Evolutionary conservation across 1,140 invertebrate species (phyloP), one percentile per base, ranked within the genome.

Genomic region (Chelonus insularis): DNA sequence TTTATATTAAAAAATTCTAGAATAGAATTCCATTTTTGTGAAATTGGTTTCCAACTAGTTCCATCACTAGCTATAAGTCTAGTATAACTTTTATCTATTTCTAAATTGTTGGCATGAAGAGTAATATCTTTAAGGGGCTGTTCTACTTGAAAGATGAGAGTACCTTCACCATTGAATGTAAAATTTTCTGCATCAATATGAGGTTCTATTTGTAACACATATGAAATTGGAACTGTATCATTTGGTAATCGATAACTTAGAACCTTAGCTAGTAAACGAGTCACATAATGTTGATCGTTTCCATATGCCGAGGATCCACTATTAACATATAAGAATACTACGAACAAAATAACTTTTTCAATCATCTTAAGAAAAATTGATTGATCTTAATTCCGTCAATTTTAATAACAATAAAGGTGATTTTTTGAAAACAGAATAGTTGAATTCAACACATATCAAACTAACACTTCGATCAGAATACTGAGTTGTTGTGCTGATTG

Each of bases 91-190:
- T 37, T 55, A 11, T 55, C 34, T 16, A 55, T 55, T n/a, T 37
- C 34, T 12, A 37, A 18, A 25, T n/a, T 11, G 39, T 32, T 14
- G n/a, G n/a, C 34, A 18, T 52, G 70, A 4, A 76, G 34, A 7
- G 55, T 50, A 8, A 76, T 34, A 6, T 64, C 36, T 9, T 34
- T 36, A 0, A 68, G 72, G 14, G 56, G 6, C 7, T 64, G 25
- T 1, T 47, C 7, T 4, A 72, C 41, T 36, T 68, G n/a, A 4
- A 76, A 57, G 2, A 34, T 50, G 12, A 70, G 63, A 0, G 23
- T 37, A 1, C 56, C 32, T 47, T 66, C 57, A 2, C 71, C 72
- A 9, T 68, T 60, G 37, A 70, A 72, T 1, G 61, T 70, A 34
- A 71, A 73, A 51, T 69, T 59, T 23, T 41, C 41, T 11, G 55